A percentile compares a stretch with the other conserved stretches of the same genome.
phyloP scores from a whole-genome alignment of 2,888 invertebrate species.

The Steinernema hermaphroditum region DNA sequence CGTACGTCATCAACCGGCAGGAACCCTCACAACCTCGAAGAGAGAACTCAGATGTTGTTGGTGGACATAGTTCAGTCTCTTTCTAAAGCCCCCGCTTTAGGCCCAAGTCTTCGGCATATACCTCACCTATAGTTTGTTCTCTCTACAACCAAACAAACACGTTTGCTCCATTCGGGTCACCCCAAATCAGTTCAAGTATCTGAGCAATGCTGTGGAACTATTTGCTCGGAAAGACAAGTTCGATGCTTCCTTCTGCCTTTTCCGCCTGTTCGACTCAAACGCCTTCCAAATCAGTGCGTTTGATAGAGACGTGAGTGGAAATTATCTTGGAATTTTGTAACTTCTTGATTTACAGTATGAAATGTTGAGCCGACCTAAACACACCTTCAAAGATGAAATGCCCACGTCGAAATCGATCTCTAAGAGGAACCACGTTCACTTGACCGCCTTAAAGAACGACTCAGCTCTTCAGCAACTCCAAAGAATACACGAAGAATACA shows the following conservation, averaged over 20 bases:
- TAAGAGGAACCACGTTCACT: background rate
- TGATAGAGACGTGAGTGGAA: background rate
- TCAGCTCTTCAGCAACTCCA: background rate
- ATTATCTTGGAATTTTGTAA: background rate
- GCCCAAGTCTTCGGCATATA: constrained; percentile 30
- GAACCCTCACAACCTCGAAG: background rate
- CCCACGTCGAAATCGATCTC: background rate
- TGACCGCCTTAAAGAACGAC: background rate
- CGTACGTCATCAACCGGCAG: background rate
- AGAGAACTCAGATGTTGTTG: background rate
- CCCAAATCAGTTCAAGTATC: background rate
- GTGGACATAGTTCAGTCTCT: background rate
- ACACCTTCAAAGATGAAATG: background rate
- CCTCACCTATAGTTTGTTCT: constrained; percentile 29
- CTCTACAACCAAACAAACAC: constrained; percentile 21
- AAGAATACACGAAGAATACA: background rate
- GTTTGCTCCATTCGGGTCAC: constrained; percentile 3
- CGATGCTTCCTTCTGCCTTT: constrained; percentile 12
- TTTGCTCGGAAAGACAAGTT: background rate
- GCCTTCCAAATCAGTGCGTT: constrained; percentile 2
- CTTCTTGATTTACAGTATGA: background rate
- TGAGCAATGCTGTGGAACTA: background rate
- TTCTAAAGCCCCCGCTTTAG: background rate
- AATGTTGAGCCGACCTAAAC: constrained; percentile 2
- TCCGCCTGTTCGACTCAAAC: constrained; percentile 10